These are phyloP conservation scores for Salvelinus namaycush DNA, from an alignment of 2,113 vertebrate genomes.

Conservation along the genomic window DNA sequence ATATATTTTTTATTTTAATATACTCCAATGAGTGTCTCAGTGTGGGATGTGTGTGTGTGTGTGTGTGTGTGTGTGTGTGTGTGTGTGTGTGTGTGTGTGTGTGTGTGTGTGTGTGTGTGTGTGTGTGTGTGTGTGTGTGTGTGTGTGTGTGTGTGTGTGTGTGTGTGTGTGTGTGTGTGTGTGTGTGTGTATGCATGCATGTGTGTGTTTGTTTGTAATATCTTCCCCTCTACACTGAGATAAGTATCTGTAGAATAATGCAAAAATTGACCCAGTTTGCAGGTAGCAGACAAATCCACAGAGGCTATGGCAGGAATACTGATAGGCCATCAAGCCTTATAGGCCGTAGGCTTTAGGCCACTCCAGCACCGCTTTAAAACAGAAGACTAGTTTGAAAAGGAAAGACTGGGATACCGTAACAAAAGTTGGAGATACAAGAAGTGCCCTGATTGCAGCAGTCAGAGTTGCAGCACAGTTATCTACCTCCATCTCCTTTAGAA, in stretches of 20 bases:
- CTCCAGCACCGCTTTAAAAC: slow-evolving; percentile 38
- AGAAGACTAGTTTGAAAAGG: slow-evolving; percentile 37
- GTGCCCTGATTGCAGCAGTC: slow-evolving; percentile 5
- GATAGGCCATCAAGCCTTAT: slow-evolving; percentile 66
- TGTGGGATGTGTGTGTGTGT: no score
- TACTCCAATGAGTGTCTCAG: no score
- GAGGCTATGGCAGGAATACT: slow-evolving; percentile 69
- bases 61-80: slow-evolving; percentile 10
- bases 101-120: slow-evolving; percentile 10
- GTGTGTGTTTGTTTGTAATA: slow-evolving; percentile 39
- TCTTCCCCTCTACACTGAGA: slow-evolving; percentile 48
- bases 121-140: slow-evolving; percentile 10
- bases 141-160: slow-evolving; percentile 10
- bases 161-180: slow-evolving; percentile 13
- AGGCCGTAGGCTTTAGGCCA: slow-evolving; percentile 59
- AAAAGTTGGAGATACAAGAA: not conserved
- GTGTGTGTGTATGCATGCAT: slow-evolving; percentile 6
- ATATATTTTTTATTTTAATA: slow-evolving; percentile 10
- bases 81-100: slow-evolving; percentile 10
- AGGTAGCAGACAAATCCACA: slow-evolving; percentile 71
- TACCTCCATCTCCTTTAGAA: slow-evolving; percentile 47
- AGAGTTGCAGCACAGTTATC: slow-evolving; percentile 33
- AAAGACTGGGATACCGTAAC: slow-evolving; percentile 30
- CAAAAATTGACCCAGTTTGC: slow-evolving; percentile 78
- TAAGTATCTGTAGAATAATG: slow-evolving; percentile 75